Evolutionary conservation across 2,888 invertebrate genomes (phyloP), one percentile per base, ranked within the genome.

Genomic region (Ennomos erosarius): DNA sequence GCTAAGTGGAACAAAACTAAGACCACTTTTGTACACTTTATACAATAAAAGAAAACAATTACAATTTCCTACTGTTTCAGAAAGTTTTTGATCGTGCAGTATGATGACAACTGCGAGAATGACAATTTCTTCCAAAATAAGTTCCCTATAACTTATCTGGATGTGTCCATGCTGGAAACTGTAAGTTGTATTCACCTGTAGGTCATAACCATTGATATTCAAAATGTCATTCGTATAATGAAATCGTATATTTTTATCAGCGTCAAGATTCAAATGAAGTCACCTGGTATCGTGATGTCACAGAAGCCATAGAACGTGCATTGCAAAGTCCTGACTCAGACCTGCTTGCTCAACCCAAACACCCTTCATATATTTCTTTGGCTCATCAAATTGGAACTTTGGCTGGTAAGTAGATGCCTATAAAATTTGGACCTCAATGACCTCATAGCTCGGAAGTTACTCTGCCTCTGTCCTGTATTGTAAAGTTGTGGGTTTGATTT

Each of bases 141-240:
- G 11, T 53, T 62, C 11, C 57, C 61, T 8, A 38, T 50, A 35
- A 57, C 56, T 9, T 36, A 43, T 16, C 13, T 62, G 38, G 54
- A 57, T 47, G n/a, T 62, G 9, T 54, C 56, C 9, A 39, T 46
- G 37, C 11, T 62, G 38, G 40, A 54, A 35, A 49, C 16, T 13
- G 61, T 62, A 35, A 57, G 49, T 48, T 12, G 26, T 26, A 26
- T 26, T 26, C 26, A 33, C 26, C n/a, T n/a, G n/a, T 43, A 6
- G 10, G n/a, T n/a, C 26, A 5, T 10, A 43, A 10, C 4, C 16
- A 8, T 10, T 42, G 9, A 16, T 10, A 44, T 16, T 42, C 26
- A 0, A 26, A 26, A 26, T 26, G 26, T n/a, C n/a, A n/a, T n/a
- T 26, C 6, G 26, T 26, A 26, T 26, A 26, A 26, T n/a, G n/a